Evolutionary conservation across 1,140 invertebrate genomes (phyloP).

Genomic region (Eumaeus atala): DNA sequence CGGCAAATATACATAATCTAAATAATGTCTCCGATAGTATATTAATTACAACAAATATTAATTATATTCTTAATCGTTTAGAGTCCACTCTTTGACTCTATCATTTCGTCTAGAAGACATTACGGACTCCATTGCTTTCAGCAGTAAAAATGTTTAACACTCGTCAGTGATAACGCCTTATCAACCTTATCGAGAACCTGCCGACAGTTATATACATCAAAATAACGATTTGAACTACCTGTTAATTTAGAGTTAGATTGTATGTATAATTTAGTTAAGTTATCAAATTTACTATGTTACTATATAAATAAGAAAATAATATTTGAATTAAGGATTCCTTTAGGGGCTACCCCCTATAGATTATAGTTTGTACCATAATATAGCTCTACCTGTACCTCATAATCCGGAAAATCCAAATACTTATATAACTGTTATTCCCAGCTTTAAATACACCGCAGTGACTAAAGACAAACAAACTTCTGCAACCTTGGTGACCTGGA

Average conservation of each 20-base stretch:
- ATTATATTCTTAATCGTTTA: constrained; percentile 24
- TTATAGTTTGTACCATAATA: too few relatives aligned
- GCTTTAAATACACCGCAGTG: constrained; percentile 29
- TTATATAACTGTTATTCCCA: too few relatives aligned
- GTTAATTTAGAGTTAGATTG: constrained; percentile 25
- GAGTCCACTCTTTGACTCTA: constrained; percentile 27
- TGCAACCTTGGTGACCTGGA: too few relatives aligned
- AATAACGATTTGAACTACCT: constrained; percentile 26
- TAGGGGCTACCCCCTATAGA: constrained; percentile 25
- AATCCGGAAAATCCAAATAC: too few relatives aligned
- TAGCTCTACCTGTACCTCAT: too few relatives aligned
- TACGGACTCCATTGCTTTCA: too few relatives aligned
- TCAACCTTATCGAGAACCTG: constrained; percentile 29
- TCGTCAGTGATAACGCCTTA: constrained; percentile 28
- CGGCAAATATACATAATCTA: constrained; percentile 23
- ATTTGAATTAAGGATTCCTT: constrained; percentile 32
- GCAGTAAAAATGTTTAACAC: constrained; percentile 30
- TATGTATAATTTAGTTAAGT: constrained; percentile 29
- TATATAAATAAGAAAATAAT: constrained; percentile 28
- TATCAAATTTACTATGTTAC: constrained; percentile 29
- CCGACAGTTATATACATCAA: constrained; percentile 30
- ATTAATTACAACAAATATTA: constrained; percentile 22
- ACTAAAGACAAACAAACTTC: constrained; percentile 32
- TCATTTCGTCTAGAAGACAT: constrained; percentile 35
- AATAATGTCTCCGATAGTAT: too few relatives aligned